Evolutionary conservation across 2,797 vertebrate species (phyloP), one percentile per base, ranked within the genome.

Genomic region (Ptychobarbus kaznakovi): DNA sequence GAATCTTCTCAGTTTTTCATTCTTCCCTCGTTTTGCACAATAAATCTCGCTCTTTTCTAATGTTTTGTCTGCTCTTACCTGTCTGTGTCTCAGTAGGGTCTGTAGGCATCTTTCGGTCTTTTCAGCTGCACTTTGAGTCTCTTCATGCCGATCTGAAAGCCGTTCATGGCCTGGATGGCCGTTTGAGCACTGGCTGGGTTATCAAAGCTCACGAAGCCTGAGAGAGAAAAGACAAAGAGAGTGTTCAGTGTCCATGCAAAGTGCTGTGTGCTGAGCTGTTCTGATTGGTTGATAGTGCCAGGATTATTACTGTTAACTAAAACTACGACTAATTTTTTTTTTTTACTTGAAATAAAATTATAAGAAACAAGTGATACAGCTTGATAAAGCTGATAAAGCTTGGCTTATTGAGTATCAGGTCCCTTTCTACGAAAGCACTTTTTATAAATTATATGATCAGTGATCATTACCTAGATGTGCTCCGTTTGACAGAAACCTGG

Each of bases 81-180:
- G 77, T 76, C 81, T 94, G 97, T 97, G 53, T 78, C 91, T 92
- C 92, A 99, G 94, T 99, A 99, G 93, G 98, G 98, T 92, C 98
- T 96, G 94, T 98, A 99, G 92, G 98, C 97, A 65, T 99, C 98
- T 95, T 99, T 99, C 63, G 98, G 98, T 94, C 98, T 94, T 94
- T 99, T 99, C 92, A 99, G 96, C 95, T 99, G 98, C 91, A 99
- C 98, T 95, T 99, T 99, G 94, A 99, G 97, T 93, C 98, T 96
- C 96, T 97, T 97, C 95, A 96, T 96, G 77, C 96, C 96, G 56
- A 97, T 95, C 93, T 96, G 96, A 90, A 97, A 97, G 88, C 96
- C 96, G 15, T 97, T 97, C 96, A 97, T 96, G 90, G 96, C 95
- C 91, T 97, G 96, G 93, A 97, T 97, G 89, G 96, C 96, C 4